Percentiles rank a stretch among this genome's conserved stretches.
phyloP scores from a whole-genome alignment of 2,113 vertebrate genomes.

The Pipra filicauda region DNA sequence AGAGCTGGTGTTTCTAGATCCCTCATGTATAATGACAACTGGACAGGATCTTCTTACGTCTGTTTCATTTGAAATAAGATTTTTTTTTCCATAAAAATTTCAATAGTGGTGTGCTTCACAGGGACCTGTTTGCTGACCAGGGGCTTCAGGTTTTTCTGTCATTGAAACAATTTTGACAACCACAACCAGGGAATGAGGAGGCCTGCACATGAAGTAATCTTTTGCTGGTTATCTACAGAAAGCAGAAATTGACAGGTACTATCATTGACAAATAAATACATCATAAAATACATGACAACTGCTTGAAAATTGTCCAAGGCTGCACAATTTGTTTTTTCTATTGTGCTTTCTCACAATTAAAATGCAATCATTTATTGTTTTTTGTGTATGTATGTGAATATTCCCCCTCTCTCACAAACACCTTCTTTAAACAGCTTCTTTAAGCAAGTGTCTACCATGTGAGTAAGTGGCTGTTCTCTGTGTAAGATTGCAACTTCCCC shows the following conservation, averaged over 20 bases:
- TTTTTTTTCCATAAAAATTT: neutral
- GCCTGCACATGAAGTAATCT: neutral
- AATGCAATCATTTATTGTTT: neutral
- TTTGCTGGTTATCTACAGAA: neutral
- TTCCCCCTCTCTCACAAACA: neutral
- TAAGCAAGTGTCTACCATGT: neutral
- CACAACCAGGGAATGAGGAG: neutral
- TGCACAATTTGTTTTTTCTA: neutral
- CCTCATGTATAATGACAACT: neutral
- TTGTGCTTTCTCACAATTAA: neutral
- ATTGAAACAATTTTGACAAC: neutral
- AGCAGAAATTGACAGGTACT: neutral
- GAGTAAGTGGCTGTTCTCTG: neutral
- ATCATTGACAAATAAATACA: neutral
- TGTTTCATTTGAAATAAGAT: neutral
- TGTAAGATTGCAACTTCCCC: neutral
- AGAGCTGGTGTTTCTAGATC: neutral
- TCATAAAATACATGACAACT: neutral
- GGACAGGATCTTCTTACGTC: neutral
- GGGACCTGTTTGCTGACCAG: neutral
- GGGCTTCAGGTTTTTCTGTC: neutral
- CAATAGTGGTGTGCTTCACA: accelerated
- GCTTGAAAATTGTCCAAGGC: neutral
- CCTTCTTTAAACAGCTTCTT: neutral
- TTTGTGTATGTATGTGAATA: neutral